phyloP scores from a whole-genome alignment of 2,888 invertebrate species.

The Pseudococcus longispinus region DNA sequence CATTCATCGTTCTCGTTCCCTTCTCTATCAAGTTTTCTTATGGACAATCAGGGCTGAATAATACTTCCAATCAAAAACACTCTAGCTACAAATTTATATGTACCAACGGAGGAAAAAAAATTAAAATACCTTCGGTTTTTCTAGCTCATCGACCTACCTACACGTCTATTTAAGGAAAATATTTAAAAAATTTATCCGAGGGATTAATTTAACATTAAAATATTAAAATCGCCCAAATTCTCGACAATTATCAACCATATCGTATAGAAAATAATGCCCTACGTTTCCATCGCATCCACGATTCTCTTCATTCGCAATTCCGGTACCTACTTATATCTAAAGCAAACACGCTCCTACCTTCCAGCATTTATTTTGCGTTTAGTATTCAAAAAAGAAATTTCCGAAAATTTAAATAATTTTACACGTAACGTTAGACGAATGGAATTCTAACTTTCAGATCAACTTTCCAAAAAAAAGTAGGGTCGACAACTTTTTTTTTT shows the following conservation, averaged over 20 bases:
- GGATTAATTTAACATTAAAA: neutral
- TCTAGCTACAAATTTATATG: neutral
- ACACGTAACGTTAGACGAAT: constrained; percentile 39
- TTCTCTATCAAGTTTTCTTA: constrained; percentile 34
- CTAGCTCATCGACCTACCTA: neutral
- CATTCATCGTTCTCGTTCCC: neutral
- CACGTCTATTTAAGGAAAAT: neutral
- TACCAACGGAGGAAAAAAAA: neutral
- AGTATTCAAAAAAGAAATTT: constrained; percentile 33
- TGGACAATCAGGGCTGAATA: constrained; percentile 51
- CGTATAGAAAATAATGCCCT: no score
- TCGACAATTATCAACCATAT: neutral
- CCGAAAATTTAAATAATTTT: constrained; percentile 47
- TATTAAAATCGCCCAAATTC: neutral
- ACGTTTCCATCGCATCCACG: neutral
- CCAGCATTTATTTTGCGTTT: constrained; percentile 22
- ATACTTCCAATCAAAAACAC: constrained; percentile 50
- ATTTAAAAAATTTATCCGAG: neutral
- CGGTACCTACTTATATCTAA: neutral
- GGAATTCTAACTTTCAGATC: constrained; percentile 49
- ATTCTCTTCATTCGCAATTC: neutral
- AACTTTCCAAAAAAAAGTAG: constrained; percentile 30
- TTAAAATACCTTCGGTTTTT: neutral
- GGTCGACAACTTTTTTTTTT: constrained; percentile 43
- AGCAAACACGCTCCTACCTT: neutral